Evolutionary conservation across 1,140 invertebrate species (phyloP), one percentile per base, ranked within the genome.

Genomic region (Zaprionus ghesquierei): DNA sequence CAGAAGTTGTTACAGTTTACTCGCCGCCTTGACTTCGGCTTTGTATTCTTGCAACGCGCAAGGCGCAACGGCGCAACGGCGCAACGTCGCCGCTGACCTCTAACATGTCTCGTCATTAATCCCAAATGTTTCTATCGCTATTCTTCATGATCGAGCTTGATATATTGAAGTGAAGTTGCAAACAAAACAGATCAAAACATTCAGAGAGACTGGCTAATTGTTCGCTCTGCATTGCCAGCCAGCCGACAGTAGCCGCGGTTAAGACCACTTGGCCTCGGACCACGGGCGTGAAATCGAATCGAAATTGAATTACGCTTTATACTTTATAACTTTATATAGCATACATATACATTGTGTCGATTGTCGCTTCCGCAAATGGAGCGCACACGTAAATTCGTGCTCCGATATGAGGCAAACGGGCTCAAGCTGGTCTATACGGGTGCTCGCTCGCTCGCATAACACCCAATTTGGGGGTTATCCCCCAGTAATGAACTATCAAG

Each of bases 271-370:
- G 77, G 60, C 77, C 74, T 63, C 72, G 77, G 58, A 53, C 64
- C 63, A 72, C 22, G 38, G 68, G 77, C 77, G 70, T 79, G 74
- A 79, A 79, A 79, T 77, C 72, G 74, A 79, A 79, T 77, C 72
- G 74, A 69, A 79, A 79, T 77, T 73, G 74, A 73, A 68, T 79
- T 77, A 75, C 60, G 59, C 35, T 41, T 49, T 63, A 61, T 56
- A 74, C 29, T 54, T 41, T 65, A 64, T 64, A 46, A 46, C 41
- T 46, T 35, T 56, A 58, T 54, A 41, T n/a, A n/a, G n/a, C n/a
- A n/a, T 27, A 27, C 25, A 27, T 3, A 29, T n/a, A 15, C 15
- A 41, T 41, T 41, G n/a, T 62, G 59, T 69, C 58, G 68, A 63
- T 79, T 63, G 62, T 53, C 63, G 74, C 69, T 79, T 79, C 77